Base-by-base conservation (phyloP, 2,888 invertebrate species). In the Ectemnius lituratus region DNA sequence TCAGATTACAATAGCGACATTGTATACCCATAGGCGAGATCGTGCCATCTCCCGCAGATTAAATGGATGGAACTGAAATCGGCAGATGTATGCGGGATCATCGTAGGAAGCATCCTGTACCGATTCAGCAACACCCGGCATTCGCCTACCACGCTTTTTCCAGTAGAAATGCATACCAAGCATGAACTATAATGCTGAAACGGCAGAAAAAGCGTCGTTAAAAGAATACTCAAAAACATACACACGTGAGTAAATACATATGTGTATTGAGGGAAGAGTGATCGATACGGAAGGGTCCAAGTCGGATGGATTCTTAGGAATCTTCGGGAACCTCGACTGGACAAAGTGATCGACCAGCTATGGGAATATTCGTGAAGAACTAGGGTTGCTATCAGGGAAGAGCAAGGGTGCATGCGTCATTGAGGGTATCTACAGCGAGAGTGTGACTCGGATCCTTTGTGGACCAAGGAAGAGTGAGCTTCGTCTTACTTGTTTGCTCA, bases 401-500 rank as follows among this genome's bases (percentile, higher is more conserved):
- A 68, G 18, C 47, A 72, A 57, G 65, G 66, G 62, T 67, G 70
- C 70, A 67, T 64, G 62, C 70, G 70, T 73, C 63, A 65, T 69
- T 52, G 62, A 52, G 63, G 58, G 60, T 67, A 66, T 66, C 57
- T 60, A 52, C 60, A 49, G 45, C 47, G 62, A 56, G 61, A 49
- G 47, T 45, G 56, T 59, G 52, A 72, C 49, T 72, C 61, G 59
- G 62, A 61, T 23, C 47, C 58, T 64, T 62, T 58, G 62, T 68
- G 64, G 57, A 56, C 52, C 64, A 58, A 46, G 16, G 52, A 49
- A 67, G 6, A 46, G 57, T 46, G 37, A 28, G 57, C 69, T 62
- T 57, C 75, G 56, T 72, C 66, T 63, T 75, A 27, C 62, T 68
- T 72, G 73, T 75, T 75, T 69, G 73, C 69, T 60, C 73, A 56